Evolutionary conservation across 2,888 invertebrate species (phyloP), one percentile per base, ranked within the genome.

Genomic region (Campopleginae sp.): DNA sequence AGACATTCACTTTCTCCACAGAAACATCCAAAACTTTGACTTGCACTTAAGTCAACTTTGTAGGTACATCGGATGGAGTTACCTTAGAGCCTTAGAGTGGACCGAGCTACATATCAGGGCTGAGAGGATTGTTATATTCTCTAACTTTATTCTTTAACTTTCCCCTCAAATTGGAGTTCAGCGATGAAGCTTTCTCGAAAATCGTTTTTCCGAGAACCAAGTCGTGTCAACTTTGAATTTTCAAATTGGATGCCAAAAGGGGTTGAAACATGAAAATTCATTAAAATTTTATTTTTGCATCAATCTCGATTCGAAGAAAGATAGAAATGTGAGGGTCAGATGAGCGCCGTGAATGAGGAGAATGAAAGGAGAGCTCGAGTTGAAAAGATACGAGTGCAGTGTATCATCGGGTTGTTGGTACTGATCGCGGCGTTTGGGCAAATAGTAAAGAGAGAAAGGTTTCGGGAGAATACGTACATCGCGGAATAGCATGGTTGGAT

Each of bases 361-460:
- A 79, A 71, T 71, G 58, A 75, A 78, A 80, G 51, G 27, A 46
- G 76, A 48, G 44, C 74, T 63, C 54, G 66, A 61, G 31, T 51
- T 31, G 42, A 44, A 61, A 70, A 23, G 42, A 54, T 31, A 33
- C 42, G 46, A 44, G 44, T 31, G 46, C 48, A 58, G 31, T 31
- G 38, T 46, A 65, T 70, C 70, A 31, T 27, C 7, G 51, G 38
- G 6, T 44, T 54, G 72, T 71, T 74, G n/a, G 70, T 44, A 19
- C 70, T 38, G 38, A 38, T 70, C 77, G 66, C 77, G 66, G 48
- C 33, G 23, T 63, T 76, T 82, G 71, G 65, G 80, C 76, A 77
- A 82, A 80, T 77, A 77, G n/a, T 31, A 19, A 19, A 63, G 74
- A 19, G 70, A 19, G 27, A 54, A 42, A 74, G 51, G 70, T 74